Evolutionary conservation across 1,140 invertebrate genomes (phyloP), one percentile per base, ranked within the genome.

Genomic region (Drosophila bocqueti): DNA sequence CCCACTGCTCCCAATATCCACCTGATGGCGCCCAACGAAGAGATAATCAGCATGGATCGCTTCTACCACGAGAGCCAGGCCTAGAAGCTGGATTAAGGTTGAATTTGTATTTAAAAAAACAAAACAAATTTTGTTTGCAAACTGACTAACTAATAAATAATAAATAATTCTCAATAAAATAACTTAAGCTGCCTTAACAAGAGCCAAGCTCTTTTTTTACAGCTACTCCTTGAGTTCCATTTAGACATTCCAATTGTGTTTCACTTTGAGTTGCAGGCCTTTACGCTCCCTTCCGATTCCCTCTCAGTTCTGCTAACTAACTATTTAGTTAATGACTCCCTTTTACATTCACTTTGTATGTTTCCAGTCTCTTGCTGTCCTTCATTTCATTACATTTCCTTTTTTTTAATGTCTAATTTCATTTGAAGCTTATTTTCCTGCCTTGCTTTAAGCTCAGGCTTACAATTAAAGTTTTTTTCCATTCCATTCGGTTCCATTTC

Each of bases 51-150:
- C 43, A 79, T 79, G 24, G 76, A 79, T 79, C 61, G 67, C n/a
- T 69, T 29, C 63, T 72, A 49, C 34, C 47, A 68, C 10, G 84
- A 89, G 50, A 89, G 84, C 43, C 69, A 90, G 6, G 84, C 61
- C 49, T 89, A 73, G 38, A 15, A 10, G 3, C 0, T 18, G 15
- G 3, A 31, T 10, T 13, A 16, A 11, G 38, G 5, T 10, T 46
- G 0, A 13, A 21, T 36, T 61, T 46, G n/a, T 15, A 29, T 52
- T 34, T 4, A 54, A 3, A 18, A 21, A 21, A 46, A 4, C 6
- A 55, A 55, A 38, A 16, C 4, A 1, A 16, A 38, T n/a, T n/a
- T 57, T n/a, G 21, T 38, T 57, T 26, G 9, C 9, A 16, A 40
- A n/a, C 21, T 31, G 31, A 31, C 7, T 8, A 16, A 21, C 31